phyloP scores from a whole-genome alignment of 2,888 invertebrate species.

The Brenthis hecate region DNA sequence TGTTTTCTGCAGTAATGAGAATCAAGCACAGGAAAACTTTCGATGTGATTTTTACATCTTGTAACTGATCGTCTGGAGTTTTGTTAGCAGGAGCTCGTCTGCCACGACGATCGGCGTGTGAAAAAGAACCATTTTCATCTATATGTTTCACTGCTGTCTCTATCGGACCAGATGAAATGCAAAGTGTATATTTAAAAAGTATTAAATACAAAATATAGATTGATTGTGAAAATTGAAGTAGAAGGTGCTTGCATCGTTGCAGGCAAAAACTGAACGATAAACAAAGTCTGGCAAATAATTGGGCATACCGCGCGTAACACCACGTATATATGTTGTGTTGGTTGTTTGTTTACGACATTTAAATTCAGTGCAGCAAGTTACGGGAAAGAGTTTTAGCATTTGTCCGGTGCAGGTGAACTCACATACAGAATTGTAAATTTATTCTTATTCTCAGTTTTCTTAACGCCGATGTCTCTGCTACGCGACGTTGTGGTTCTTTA shows the following conservation, averaged over 20 bases:
- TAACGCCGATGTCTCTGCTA: constrained; percentile 36
- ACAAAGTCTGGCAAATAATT: constrained; percentile 48
- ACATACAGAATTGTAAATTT: constrained; percentile 77
- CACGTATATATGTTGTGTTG: constrained; percentile 44
- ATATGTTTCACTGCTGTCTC: no score
- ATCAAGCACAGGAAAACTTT: no score
- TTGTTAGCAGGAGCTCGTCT: no score
- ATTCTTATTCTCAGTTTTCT: constrained; percentile 68
- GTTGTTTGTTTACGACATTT: constrained; percentile 57
- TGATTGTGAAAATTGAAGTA: constrained; percentile 33
- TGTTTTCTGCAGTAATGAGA: no score
- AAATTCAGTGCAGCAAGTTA: constrained; percentile 55
- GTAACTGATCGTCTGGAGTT: no score
- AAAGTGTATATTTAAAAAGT: background rate
- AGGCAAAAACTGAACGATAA: constrained; percentile 45
- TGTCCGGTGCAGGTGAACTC: constrained; percentile 71
- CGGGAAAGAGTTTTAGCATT: constrained; percentile 74
- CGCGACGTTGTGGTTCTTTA: constrained; percentile 32
- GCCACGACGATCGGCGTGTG: no score
- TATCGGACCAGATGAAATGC: no score
- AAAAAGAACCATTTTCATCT: no score
- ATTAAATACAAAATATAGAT: constrained; percentile 12
- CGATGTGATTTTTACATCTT: no score
- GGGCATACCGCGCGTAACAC: constrained; percentile 42
- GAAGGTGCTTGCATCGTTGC: constrained; percentile 25